Evolutionary conservation across 2,113 vertebrate species (phyloP).

Genomic region (Anthoscopus minutus): DNA sequence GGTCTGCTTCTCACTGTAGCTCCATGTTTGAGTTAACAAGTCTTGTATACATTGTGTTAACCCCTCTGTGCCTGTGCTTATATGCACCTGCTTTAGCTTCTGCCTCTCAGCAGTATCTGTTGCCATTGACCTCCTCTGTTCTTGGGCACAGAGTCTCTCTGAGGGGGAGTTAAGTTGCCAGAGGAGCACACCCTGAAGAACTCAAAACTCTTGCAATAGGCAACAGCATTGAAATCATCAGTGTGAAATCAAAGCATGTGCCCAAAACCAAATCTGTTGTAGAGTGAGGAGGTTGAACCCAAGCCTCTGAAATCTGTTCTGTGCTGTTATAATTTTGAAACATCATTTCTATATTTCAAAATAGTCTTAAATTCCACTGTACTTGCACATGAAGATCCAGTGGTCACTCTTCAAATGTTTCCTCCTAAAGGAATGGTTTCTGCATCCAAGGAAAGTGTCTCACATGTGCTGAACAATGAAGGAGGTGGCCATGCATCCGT

Average conservation of each 20-base stretch:
- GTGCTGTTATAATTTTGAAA: background rate
- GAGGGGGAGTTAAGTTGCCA: background rate
- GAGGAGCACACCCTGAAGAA: background rate
- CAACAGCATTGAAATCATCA: background rate
- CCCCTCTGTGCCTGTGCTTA: background rate
- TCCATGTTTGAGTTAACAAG: background rate
- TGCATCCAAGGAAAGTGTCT: constrained; percentile 69
- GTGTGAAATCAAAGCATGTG: background rate
- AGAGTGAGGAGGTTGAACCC: background rate
- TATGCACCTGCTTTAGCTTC: background rate
- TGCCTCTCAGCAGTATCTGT: background rate
- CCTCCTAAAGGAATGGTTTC: constrained; percentile 67
- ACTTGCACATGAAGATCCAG: background rate
- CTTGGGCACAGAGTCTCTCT: background rate
- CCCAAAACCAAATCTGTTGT: background rate
- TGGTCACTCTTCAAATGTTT: background rate
- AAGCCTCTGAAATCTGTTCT: background rate
- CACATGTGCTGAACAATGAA: constrained; percentile 60
- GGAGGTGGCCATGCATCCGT: constrained; percentile 66
- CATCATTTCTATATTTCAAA: background rate
- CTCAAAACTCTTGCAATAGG: background rate
- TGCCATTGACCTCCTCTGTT: background rate
- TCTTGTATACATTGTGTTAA: background rate
- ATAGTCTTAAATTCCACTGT: background rate
- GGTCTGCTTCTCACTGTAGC: background rate